Evolutionary conservation across 1,140 invertebrate genomes (phyloP), one percentile per base, ranked within the genome.

Genomic region (Ostrea edulis): DNA sequence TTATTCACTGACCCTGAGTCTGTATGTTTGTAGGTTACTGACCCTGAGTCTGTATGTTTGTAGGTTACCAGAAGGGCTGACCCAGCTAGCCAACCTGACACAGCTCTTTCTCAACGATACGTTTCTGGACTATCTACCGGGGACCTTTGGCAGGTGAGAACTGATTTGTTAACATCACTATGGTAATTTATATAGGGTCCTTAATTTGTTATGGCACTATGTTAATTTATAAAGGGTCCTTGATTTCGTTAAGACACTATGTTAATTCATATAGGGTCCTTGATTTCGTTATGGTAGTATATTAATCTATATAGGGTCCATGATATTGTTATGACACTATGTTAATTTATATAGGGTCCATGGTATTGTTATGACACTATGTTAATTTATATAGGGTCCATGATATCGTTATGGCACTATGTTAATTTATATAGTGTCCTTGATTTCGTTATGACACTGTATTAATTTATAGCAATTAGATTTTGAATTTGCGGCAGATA

Each of bases 51-150:
- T 44, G 35, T 44, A 44, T 44, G 35, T 87, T 92, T 91, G 11
- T 89, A 95, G 94, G 83, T 89, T 95, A 84, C 94, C 94, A 22
- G 94, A 95, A 88, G 93, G 94, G 0, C 93, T 95, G 85, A 94
- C 94, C n/a, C 94, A 94, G 89, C 90, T 95, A 55, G 83, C 92
- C 17, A 94, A 94, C 87, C 88, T 95, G 5, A 93, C 93, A 22
- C 92, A 95, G 52, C 92, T 95, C 9, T 95, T 91, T 87, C 91
- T 95, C 2, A 95, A 95, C 90, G 94, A 95, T 86, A 94, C 94
- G 44, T 95, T 94, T 87, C 91, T 95, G 11, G 94, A 95, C 87
- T 94, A 93, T 87, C 91, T 95, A 85, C 95, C 95, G 53, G 94
- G 94, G 53, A 95, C 93, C 68, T 95, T 95, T 91, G 95, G 95